phyloP scores from a whole-genome alignment of 2,888 invertebrate species.

The Melanostoma mellinum region DNA sequence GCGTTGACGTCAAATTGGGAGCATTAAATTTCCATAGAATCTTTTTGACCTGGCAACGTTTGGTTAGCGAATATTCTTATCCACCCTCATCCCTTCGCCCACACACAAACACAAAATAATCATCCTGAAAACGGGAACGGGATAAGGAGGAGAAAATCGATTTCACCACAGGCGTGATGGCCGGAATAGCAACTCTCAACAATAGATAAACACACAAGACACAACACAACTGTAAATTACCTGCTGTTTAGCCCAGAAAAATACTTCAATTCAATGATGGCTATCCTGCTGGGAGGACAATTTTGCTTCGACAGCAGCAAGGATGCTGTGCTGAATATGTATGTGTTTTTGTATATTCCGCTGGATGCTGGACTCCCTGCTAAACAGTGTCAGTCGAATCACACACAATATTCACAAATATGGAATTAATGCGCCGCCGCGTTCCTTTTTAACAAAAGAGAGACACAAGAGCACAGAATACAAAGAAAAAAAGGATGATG shows the following conservation, averaged over 20 bases:
- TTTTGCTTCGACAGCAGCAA: conserved; percentile 37
- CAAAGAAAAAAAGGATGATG: conserved; percentile 31
- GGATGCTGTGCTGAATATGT: conserved; percentile 26
- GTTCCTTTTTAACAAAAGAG: conserved; percentile 11
- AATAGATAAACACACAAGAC: conserved; percentile 28
- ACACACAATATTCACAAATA: conserved; percentile 16
- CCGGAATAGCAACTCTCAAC: neutral
- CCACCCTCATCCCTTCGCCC: conserved; percentile 2
- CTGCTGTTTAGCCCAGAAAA: conserved; percentile 36
- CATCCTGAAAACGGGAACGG: conserved; percentile 1
- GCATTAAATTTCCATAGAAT: no score
- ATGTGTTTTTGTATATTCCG: conserved; percentile 19
- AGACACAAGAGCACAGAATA: neutral
- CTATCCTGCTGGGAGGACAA: conserved; percentile 36
- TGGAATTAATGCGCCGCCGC: conserved; percentile 48
- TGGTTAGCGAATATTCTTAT: no score
- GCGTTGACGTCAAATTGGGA: no score
- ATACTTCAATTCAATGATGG: conserved; percentile 18
- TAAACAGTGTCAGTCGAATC: conserved; percentile 44
- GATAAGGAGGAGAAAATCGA: conserved; percentile 52
- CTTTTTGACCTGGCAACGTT: no score
- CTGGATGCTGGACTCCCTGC: conserved; percentile 26
- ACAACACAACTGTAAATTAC: conserved; percentile 60
- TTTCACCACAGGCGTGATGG: conserved; percentile 34
- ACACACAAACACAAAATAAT: neutral